phyloP scores from a whole-genome alignment of 2,797 vertebrate species.

The Simalia tracyae region DNA sequence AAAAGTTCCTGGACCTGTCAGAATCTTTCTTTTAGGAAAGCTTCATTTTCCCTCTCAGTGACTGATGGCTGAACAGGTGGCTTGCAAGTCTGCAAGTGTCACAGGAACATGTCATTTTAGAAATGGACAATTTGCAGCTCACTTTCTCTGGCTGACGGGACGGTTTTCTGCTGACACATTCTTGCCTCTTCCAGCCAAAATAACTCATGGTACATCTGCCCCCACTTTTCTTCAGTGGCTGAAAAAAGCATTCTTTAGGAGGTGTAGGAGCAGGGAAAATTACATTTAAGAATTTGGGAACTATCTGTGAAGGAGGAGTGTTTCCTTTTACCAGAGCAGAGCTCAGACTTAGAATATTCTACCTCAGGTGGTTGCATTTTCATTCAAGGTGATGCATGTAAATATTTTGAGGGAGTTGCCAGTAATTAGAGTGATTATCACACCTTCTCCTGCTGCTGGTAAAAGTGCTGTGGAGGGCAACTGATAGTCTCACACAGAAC shows the following conservation, averaged over 20 bases:
- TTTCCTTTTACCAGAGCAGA: constrained; percentile 51
- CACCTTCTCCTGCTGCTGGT: background rate
- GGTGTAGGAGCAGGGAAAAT: background rate
- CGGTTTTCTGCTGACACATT: constrained; percentile 73
- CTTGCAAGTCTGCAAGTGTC: constrained; percentile 77
- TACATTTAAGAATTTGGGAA: constrained; percentile 42
- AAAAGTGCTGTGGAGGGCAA: background rate
- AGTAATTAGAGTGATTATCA: background rate
- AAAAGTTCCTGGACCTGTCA: constrained; percentile 48
- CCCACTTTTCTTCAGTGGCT: background rate
- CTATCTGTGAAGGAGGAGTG: constrained; percentile 44
- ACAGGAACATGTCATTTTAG: constrained; percentile 78
- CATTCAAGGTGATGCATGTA: background rate
- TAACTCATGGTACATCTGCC: constrained; percentile 55
- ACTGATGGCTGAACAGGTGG: constrained; percentile 91
- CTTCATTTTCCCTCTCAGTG: constrained; percentile 80
- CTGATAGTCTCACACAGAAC: background rate
- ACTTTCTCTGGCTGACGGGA: constrained; percentile 75
- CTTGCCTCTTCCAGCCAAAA: constrained; percentile 69
- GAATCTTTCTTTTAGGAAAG: constrained; percentile 77
- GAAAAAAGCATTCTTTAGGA: constrained; percentile 12
- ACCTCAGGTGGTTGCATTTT: constrained; percentile 43
- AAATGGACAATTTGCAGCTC: constrained; percentile 82
- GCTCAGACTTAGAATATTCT: constrained; percentile 44
- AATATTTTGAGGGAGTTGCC: background rate